phyloP scores from a whole-genome alignment of 2,888 invertebrate species.

The Himalopsyche anomala region DNA sequence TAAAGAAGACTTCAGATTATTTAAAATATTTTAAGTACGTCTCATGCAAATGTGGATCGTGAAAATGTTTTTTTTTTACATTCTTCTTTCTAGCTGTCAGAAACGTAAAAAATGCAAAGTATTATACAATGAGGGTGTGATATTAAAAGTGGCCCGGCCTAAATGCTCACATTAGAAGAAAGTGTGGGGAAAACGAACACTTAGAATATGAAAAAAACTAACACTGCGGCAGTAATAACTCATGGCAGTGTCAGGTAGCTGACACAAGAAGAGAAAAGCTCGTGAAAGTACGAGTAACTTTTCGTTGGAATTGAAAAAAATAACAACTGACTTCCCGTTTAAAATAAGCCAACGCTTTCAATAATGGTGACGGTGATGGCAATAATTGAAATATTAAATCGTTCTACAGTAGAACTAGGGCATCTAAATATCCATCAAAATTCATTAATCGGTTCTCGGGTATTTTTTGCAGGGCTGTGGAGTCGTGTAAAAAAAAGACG shows the following conservation, averaged over 20 bases:
- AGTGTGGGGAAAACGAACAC: slow-evolving; percentile 48
- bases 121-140: slow-evolving; percentile 7
- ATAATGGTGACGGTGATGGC: too few species aligned
- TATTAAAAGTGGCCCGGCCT: slow-evolving; percentile 28
- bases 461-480: too few species aligned
- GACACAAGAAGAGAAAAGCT: slow-evolving; percentile 41
- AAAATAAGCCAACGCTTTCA: too few species aligned
- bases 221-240: slow-evolving; percentile 56
- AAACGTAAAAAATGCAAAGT: background rate
- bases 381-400: too few species aligned
- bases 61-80: background rate
- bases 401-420: too few species aligned
- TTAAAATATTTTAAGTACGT: background rate
- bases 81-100: slow-evolving; percentile 1
- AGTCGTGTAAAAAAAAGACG: too few species aligned
- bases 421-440: too few species aligned
- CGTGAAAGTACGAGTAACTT: slow-evolving; percentile 21
- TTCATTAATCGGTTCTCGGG: too few species aligned
- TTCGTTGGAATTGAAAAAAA: background rate
- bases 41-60: background rate
- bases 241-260: slow-evolving; percentile 47
- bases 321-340: background rate
- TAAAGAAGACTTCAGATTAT: background rate
- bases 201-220: slow-evolving; percentile 52
- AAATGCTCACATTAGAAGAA: slow-evolving; percentile 41